Evolutionary conservation across 1,140 invertebrate genomes (phyloP).

Genomic region (Phocides pigmalion): DNA sequence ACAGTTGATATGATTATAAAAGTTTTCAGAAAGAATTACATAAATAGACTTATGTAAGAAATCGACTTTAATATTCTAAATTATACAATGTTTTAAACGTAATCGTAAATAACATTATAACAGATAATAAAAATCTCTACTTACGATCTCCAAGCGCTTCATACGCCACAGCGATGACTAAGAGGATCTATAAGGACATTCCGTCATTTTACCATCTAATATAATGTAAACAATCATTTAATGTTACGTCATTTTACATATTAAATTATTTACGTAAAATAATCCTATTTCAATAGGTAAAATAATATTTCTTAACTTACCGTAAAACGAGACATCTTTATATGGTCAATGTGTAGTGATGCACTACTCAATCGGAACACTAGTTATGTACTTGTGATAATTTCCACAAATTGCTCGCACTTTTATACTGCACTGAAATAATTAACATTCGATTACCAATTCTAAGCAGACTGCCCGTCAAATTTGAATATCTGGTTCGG

Average conservation of each 20-base stretch:
- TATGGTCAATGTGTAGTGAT: conserved; percentile 42
- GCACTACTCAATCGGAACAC: conserved; percentile 54
- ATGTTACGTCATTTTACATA: too few species aligned
- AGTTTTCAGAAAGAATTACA: too few species aligned
- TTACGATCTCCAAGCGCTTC: conserved; percentile 70
- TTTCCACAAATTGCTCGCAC: conserved; percentile 57
- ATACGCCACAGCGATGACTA: conserved; percentile 72
- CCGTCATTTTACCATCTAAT: too few species aligned
- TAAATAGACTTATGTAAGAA: too few species aligned
- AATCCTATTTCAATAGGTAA: not conserved
- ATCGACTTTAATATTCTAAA: too few species aligned
- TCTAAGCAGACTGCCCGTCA: conserved; percentile 62
- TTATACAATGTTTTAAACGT: too few species aligned
- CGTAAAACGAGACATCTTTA: conserved; percentile 72
- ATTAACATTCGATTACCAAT: conserved; percentile 76
- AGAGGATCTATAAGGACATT: conserved; percentile 66
- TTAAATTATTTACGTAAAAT: too few species aligned
- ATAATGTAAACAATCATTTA: too few species aligned
- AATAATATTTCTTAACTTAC: conserved; percentile 49
- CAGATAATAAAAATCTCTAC: conserved; percentile 22
- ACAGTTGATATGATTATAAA: too few species aligned
- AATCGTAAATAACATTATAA: not conserved
- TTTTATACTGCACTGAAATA: conserved; percentile 77
- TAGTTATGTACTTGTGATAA: conserved; percentile 53
- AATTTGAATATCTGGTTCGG: conserved; percentile 70